Evolutionary conservation across 2,888 invertebrate genomes (phyloP), one percentile per base, ranked within the genome.

Genomic region (Noctua fimbriata): DNA sequence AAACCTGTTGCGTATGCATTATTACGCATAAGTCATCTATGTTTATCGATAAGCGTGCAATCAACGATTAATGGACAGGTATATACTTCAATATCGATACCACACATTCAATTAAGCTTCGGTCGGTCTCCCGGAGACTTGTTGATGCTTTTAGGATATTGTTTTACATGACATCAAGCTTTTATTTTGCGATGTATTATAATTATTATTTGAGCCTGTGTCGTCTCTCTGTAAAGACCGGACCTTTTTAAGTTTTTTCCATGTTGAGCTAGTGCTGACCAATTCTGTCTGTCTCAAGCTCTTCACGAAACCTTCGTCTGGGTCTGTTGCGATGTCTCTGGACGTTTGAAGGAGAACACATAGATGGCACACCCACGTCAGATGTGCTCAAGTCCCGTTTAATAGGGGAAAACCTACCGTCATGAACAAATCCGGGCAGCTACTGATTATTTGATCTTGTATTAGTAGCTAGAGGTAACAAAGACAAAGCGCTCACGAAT

Each of bases 401-500:
- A 52, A 44, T 12, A 28, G 24, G 14, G 10, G 47, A 6, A n/a
- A 47, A 7, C 44, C 60, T 47, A 18, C 28, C 55, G 18, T 55
- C 36, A 47, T 49, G 7, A 24, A 24, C 44, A 69, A 80, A 69
- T 55, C 52, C 28, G 47, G 44, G 24, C 24, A 28, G 24, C 24
- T 77, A 63, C 77, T 77, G 69, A 77, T 77, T 77, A 69, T 81
- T 58, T 69, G 78, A 71, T 72, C 67, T 81, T 81, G 84, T 70
- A 78, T 52, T 58, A 44, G 44, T 78, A 84, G 47, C 44, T 76
- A 28, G 60, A 77, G 69, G 80, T 77, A 80, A 58, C 60, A 44
- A 77, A 87, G 85, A 85, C 85, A 85, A 85, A 85, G 85, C 85
- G 87, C 66, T 85, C 76, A 84, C 86, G 85, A 87, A 84, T 75